Base-by-base conservation (phyloP, 2,113 vertebrate species). In the Macaca mulatta region DNA sequence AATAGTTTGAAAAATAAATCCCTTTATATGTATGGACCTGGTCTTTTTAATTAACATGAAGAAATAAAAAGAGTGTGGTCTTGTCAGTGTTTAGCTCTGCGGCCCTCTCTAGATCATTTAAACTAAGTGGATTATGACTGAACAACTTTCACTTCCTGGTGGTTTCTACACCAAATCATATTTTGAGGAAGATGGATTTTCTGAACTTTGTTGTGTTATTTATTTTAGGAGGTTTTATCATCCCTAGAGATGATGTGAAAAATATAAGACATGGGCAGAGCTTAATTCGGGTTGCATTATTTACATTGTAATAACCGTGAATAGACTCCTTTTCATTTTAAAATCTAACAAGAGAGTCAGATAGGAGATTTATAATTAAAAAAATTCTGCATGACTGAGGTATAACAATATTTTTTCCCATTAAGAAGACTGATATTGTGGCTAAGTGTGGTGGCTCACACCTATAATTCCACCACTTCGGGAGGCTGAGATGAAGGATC, bases 1-100 rank as follows among this genome's bases (percentile, higher is more conserved):
- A 92, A 85, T 88, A 84, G 78, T 96, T 95, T 90, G 45, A 75
- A 93, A 97, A 97, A 96, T 95, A 93, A 88, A 43, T 38, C 25
- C 25, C 40, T 8, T 8, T 78, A 22, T 55, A 55, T 86, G 70
- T 45, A 69, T 86, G 40, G 8, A 6, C 27, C 50, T 82, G 45
- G 16, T 59, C 5, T 92, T 87, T 92, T 84, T 86, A 50, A 61
- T 95, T 89, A 69, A 79, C 2, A 74, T 77, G 30, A 25, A 80
- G 50, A 13, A 43, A 57, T n/a, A 25, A 55, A 25, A 38, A 90
- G 16, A 67, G 2, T 70, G 1, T 45, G 40, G 7, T 35, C 13
- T 22, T 92, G 35, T 22, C 52, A 83, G 38, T 52, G 13, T 67
- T 83, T 59, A 94, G 45, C 5, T 88, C 35, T 89, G 22, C 80